Conservation (phyloP, 1,140 invertebrate genomes). For the Bombus affinis region DNA sequence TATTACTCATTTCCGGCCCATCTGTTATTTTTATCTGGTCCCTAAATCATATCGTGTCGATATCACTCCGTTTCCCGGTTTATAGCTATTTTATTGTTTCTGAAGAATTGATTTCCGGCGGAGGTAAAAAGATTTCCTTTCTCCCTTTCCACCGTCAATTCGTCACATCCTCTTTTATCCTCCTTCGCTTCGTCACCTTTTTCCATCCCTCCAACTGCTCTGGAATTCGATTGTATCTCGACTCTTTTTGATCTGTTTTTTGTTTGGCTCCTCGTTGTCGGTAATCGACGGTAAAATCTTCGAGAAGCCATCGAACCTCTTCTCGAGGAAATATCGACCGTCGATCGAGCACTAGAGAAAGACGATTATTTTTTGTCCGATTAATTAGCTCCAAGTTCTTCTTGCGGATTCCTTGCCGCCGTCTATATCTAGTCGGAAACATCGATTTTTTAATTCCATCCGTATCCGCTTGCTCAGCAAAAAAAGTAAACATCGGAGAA, state of each 20-base stretch:
- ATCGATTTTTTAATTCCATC: not conserved
- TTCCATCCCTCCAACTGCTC: not conserved
- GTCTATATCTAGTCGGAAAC: not conserved
- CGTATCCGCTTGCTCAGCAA: not conserved
- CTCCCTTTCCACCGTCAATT: not conserved
- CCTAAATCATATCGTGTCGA: constrained; percentile 48
- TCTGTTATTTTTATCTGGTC: not conserved
- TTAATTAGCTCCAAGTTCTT: constrained; percentile 39
- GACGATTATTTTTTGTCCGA: constrained; percentile 7
- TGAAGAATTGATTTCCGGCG: constrained; percentile 47
- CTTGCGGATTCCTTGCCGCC: not conserved
- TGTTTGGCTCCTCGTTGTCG: not conserved
- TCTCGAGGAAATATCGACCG: constrained; percentile 14
- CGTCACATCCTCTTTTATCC: constrained; percentile 31
- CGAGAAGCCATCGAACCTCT: constrained; percentile 12
- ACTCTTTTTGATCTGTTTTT: constrained; percentile 27
- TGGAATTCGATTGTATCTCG: constrained; percentile 29
- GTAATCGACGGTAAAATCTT: constrained; percentile 29
- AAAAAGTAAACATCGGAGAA: not conserved
- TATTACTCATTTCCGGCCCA: not conserved
- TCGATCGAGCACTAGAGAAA: not conserved
- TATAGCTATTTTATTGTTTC: constrained; percentile 58
- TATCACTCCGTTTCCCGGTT: constrained; percentile 45
- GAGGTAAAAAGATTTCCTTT: constrained; percentile 28
- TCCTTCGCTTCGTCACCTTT: constrained; percentile 19